Base-by-base conservation (phyloP, 2,888 invertebrate genomes). In the Drosophila nr. perissopoda region DNA sequence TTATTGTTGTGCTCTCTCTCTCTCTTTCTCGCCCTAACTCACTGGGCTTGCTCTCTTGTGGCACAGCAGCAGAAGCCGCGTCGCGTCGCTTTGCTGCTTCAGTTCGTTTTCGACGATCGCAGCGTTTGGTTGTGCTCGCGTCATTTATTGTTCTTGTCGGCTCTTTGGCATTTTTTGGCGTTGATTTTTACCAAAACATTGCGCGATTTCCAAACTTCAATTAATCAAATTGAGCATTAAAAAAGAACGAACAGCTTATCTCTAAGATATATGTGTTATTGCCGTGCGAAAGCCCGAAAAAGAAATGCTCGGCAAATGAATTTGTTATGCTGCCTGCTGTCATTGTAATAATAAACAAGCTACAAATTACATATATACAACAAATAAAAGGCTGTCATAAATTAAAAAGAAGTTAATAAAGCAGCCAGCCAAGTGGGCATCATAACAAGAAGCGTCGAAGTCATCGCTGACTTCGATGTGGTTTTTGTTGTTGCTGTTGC, bases 51-150 rank as follows among this genome's bases (percentile, higher is more conserved):
- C 53, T 54, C 63, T 53, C 40, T 38, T 27, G 29, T 54, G 34
- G 31, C 54, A 45, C 31, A 18, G 45, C 49, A 38, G 58, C 45
- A n/a, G 40, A 38, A 42, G 56, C n/a, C 49, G 59, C 61, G 40
- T 27, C 59, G 53, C 27, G 53, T 36, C 16, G 63, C 40, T 16
- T 40, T 29, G 40, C 36, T n/a, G 53, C 21, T 67, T 90, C 84
- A 92, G 91, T 92, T 86, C 82, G 78, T 67, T 83, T 83, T 80
- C 69, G 73, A 80, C 90, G 91, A 91, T 91, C 91, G 90, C 73
- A 80, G 73, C 70, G 91, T 67, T 71, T 72, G 85, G 91, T 89
- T 56, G 82, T 82, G 74, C 80, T 81, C 56, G 69, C 56, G 80
- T 61, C 49, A 31, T 51, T 58, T 61, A 29, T 76, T 11, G 48